Evolutionary conservation across 2,797 vertebrate species (phyloP).

Genomic region (Taeniopygia guttata): DNA sequence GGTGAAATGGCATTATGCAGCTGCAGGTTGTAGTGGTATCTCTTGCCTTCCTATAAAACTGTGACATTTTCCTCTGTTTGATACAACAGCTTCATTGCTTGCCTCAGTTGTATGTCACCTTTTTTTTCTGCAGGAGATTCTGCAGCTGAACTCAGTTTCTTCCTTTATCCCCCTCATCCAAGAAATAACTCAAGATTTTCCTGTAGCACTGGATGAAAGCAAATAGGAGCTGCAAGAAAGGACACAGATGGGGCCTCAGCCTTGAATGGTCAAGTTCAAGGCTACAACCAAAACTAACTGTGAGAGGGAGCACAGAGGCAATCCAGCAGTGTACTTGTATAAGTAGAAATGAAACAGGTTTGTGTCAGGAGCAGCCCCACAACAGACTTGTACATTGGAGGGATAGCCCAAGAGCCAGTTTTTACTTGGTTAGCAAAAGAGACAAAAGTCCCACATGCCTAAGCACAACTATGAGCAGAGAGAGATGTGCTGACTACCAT

Average conservation of each 20-base stretch:
- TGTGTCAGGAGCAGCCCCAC: background rate
- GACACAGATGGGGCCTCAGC: too few relatives aligned
- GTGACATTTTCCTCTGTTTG: background rate
- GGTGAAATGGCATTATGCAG: background rate
- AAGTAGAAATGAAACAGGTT: background rate
- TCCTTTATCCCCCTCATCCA: background rate
- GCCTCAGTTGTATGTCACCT: accelerated
- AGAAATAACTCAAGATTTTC: background rate
- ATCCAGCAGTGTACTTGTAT: background rate
- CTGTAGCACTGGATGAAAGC: background rate
- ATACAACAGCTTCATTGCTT: background rate
- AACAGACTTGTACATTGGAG: background rate
- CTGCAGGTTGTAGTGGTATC: background rate
- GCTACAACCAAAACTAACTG: background rate
- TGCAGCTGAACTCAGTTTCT: background rate
- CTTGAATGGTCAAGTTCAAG: background rate
- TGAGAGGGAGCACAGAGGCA: background rate
- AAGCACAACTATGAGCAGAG: background rate
- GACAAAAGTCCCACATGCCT: accelerated
- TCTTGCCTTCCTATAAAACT: background rate
- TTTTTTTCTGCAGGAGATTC: background rate
- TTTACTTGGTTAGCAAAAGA: background rate
- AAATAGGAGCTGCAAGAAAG: background rate
- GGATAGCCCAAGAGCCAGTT: background rate
- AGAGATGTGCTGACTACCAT: background rate